Evolutionary conservation across 2,797 vertebrate species (phyloP).

Genomic region (Danio choprae): DNA sequence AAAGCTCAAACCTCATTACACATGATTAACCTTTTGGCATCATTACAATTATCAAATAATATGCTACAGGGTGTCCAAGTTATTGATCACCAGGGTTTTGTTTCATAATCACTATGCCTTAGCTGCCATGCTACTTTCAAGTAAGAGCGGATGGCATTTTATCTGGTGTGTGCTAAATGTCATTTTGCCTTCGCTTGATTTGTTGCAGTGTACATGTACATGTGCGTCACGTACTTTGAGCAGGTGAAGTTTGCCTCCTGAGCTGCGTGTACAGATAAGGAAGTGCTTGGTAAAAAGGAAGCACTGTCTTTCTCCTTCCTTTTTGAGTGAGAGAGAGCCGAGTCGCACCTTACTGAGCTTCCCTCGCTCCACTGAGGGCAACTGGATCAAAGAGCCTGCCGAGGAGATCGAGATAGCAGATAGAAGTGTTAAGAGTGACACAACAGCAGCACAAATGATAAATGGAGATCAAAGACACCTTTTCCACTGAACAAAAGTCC

Average conservation of each 20-base stretch:
- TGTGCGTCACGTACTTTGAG: conserved; percentile 85
- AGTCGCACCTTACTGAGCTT: conserved; percentile 97
- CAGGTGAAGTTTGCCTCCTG: conserved; percentile 95
- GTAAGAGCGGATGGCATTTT: not conserved
- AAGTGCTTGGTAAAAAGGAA: conserved; percentile 99
- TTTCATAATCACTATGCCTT: conserved; percentile 9
- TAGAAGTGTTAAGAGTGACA: conserved; percentile 21
- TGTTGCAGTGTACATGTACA: not conserved
- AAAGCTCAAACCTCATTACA: conserved; percentile 6
- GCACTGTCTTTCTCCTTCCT: conserved; percentile 97
- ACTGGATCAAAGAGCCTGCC: conserved; percentile 95
- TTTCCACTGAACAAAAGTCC: not conserved
- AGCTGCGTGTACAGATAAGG: conserved; percentile 96
- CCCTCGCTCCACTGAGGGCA: conserved; percentile 95
- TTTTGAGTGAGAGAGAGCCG: conserved; percentile 95
- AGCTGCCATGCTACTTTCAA: not conserved
- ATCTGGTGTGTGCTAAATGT: not conserved
- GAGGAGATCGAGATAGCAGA: conserved; percentile 25
- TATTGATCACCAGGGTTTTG: conserved; percentile 11
- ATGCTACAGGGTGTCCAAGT: not conserved
- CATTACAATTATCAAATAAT: conserved; percentile 5
- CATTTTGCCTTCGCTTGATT: not conserved
- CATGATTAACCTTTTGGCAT: conserved; percentile 30
- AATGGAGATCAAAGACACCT: conserved; percentile 24
- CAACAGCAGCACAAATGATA: not conserved